Base-by-base conservation (phyloP, 2,888 invertebrate species). In the Meandrusa payeni region DNA sequence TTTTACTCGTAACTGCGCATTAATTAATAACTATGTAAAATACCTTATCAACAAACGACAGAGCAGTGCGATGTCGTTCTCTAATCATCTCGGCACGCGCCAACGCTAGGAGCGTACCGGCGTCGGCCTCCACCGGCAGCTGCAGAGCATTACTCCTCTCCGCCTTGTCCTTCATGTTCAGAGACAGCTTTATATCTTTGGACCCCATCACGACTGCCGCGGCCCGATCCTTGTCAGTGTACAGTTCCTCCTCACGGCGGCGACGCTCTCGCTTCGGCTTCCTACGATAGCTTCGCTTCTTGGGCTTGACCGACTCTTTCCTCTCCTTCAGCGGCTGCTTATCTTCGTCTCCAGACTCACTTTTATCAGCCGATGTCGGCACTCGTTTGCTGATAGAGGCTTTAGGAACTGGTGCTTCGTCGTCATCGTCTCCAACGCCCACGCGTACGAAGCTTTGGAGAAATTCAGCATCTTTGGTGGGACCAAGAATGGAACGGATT, bases 221-320 rank as follows among this genome's bases (percentile, higher is more conserved):
- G 0, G 96, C 97, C 3, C 97, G 88, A 69, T 96, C 96, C 64
- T 97, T 97, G 69, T 97, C 97, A 10, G 96, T 96, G 63, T 96
- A 97, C 11, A 94, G 77, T 64, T 96, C 96, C 55, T 95, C 95
- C 48, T 88, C 79, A 2, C 82, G 66, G 22, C 72, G 60, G 23
- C 83, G 61, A 44, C 75, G 69, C 38, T 86, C 85, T 1, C 83
- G 74, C 47, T 82, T 85, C 33, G 68, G 75, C 42, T 80, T 85
- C 2, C 69, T 60, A 15, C 74, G 61, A 24, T 66, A 76, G 37
- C 64, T 74, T 41, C 69, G 78, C 51, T 75, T 77, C 33, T 66
- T 74, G 2, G 75, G 77, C 43, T 82, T 80, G 17, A 71, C 60
- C 1, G 76, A 74, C 40, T 78, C 76, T 44, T 79, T 82, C 10